Evolutionary conservation across 2,888 invertebrate species (phyloP).

Genomic region (Eupithecia subfuscata): DNA sequence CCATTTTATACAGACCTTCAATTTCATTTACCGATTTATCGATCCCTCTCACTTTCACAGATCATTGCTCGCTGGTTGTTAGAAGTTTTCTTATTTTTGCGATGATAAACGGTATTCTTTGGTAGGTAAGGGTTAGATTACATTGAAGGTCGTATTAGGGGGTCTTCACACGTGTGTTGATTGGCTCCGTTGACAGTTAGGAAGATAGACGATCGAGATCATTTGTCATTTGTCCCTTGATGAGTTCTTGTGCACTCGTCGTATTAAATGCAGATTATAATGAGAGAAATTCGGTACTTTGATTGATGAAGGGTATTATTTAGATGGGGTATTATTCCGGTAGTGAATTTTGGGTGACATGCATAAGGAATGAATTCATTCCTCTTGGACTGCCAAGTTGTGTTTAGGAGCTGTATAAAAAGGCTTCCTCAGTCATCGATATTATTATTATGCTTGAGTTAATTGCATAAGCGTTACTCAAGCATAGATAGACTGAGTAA

Average conservation of each 20-base stretch:
- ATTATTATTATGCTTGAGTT: background rate
- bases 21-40: conserved; percentile 43
- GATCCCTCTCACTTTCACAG: conserved; percentile 53
- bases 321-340: background rate
- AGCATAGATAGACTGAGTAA: too few relatives aligned
- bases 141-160: conserved; percentile 48
- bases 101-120: conserved; percentile 34
- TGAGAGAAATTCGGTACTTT: conserved; percentile 69
- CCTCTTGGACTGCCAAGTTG: background rate
- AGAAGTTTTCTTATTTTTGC: conserved; percentile 48
- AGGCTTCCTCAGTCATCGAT: background rate
- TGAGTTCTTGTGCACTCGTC: conserved; percentile 70
- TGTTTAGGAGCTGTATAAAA: background rate
- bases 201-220: conserved; percentile 80
- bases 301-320: conserved; percentile 60
- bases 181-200: conserved; percentile 80
- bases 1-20: conserved; percentile 55
- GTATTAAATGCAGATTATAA: conserved; percentile 78
- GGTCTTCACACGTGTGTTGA: conserved; percentile 75
- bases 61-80: conserved; percentile 55
- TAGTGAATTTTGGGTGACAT: background rate
- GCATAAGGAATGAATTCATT: background rate
- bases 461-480: background rate
- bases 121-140: conserved; percentile 36
- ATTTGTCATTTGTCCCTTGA: conserved; percentile 76